Base-by-base conservation (phyloP, 2,113 vertebrate species). In the Brachyhypopomus gauderio region DNA sequence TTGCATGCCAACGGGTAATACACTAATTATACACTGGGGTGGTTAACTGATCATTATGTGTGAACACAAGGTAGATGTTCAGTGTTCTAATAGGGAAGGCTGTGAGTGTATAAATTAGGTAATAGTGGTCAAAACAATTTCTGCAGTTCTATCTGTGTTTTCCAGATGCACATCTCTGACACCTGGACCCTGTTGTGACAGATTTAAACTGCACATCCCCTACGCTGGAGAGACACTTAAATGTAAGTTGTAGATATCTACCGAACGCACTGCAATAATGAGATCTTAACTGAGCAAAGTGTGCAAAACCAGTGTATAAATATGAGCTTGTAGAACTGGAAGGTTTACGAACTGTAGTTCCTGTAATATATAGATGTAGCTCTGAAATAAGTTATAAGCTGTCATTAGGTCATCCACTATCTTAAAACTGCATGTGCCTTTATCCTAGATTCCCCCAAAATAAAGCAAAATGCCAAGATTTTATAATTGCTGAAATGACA, bases 211-310 rank as follows among this genome's bases (percentile, higher is more conserved):
- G 38, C 97, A 99, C 89, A 98, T 99, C 82, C 98, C 98, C 1
- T 99, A 98, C 76, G 98, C 98, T 79, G 97, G 98, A 91, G 97
- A 99, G 90, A 99, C 96, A 8, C 94, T 99, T 58, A 99, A 98
- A 94, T 99, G 97, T 99, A 92, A 96, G 97, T 90, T 85, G 27
- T 64, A 77, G 84, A 75, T 27, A 72, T 62, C 22, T 48, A 38
- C 7, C 56, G 25, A 2, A 38, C 38, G 14, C 48, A 38, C 55
- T n/a, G 36, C 12, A 27, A 55, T 56, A 77, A 72, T 20, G 62
- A 3, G 70, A 3, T 8, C 67, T 52, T 20, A 67, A 67, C 27
- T n/a, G 64, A 6, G 34, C 64, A 67, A 67, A 67, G 64, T 67
- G 30, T 16, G 20, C 34, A 19, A 20, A 67, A 25, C 45, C 45